Percentiles rank a stretch among this genome's conserved stretches.
These are phyloP conservation scores for Pampusana beccarii DNA, from an alignment of 2,113 vertebrate genomes.

Conservation along the genomic window DNA sequence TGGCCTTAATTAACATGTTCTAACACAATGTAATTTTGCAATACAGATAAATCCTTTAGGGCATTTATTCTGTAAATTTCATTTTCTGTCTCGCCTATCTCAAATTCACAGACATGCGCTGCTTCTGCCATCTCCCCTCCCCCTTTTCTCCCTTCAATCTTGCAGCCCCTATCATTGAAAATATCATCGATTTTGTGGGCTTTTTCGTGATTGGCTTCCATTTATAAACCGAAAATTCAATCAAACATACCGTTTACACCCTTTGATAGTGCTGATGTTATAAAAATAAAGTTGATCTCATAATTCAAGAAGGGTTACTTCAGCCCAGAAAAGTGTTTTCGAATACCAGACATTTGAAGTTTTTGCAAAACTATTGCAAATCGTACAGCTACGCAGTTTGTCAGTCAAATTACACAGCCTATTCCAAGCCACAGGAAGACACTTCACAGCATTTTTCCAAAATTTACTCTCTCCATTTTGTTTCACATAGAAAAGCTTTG, in stretches of 20 bases:
- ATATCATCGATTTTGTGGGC: neutral
- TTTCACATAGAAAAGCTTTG: neutral
- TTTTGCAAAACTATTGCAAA: neutral
- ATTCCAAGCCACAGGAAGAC: neutral
- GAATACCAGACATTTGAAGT: neutral
- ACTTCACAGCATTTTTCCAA: neutral
- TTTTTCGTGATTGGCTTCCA: neutral
- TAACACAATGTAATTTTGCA: slow-evolving; percentile 13
- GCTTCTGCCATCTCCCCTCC: neutral
- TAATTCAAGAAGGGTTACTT: neutral
- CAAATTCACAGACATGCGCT: neutral
- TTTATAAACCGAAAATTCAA: neutral
- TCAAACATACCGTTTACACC: neutral
- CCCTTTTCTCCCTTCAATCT: neutral
- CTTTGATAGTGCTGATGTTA: neutral
- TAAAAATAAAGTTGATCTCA: neutral
- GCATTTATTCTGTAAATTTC: slow-evolving; percentile 23
- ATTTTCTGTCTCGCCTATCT: slow-evolving; percentile 9
- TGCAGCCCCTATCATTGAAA: neutral
- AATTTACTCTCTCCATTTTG: neutral
- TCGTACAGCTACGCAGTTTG: neutral
- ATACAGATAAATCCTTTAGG: neutral
- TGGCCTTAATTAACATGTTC: neutral
- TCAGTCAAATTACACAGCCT: neutral
- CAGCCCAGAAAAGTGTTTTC: neutral